Base-by-base conservation (phyloP, 2,797 vertebrate genomes). In the Sebastes minor region DNA sequence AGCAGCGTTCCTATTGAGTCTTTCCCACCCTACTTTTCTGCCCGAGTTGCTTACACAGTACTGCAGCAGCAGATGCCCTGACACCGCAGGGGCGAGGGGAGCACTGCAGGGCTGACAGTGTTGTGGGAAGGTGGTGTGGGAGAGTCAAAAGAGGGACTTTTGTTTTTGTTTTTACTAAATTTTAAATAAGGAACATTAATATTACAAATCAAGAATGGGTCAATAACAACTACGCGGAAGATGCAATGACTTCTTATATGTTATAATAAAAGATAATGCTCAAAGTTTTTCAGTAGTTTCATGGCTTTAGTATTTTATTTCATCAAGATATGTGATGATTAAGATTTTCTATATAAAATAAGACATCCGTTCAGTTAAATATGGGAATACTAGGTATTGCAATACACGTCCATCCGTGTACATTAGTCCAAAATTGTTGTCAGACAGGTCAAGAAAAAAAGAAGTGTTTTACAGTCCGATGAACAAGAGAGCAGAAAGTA, bases 1-100 rank as follows among this genome's bases (percentile, higher is more conserved):
- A 46, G 69, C 72, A 74, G 77, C 71, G 87, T 85, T 82, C 84
- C 70, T 88, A 89, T 89, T 86, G 88, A 90, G 86, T 53, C 64
- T 78, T 84, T 86, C 83, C 76, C 87, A 80, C 77, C 84, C 70
- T 79, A 75, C 65, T 81, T 85, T 60, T 66, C 60, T 65, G 77
- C 68, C 59, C 6, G 23, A 18, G 74, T n/a, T 86, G 87, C 83
- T 88, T 75, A 10, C 10, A 11, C 14, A 18, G 75, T 82, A 76
- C 85, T 91, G 91, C 92, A 88, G 87, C 79, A 89, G 84, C 38
- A 42, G 38, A 91, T 85, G 49, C 69, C 20, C 42, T 2, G 69
- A 71, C 5, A 3, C 83, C 78, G 76, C 80, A 81, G 75, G 73
- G 79, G 42, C 33, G 49, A 71, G 57, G n/a, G 56, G 68, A 81